Evolutionary conservation across 2,888 invertebrate genomes (phyloP).

Genomic region (Arrhopalites spinosus): DNA sequence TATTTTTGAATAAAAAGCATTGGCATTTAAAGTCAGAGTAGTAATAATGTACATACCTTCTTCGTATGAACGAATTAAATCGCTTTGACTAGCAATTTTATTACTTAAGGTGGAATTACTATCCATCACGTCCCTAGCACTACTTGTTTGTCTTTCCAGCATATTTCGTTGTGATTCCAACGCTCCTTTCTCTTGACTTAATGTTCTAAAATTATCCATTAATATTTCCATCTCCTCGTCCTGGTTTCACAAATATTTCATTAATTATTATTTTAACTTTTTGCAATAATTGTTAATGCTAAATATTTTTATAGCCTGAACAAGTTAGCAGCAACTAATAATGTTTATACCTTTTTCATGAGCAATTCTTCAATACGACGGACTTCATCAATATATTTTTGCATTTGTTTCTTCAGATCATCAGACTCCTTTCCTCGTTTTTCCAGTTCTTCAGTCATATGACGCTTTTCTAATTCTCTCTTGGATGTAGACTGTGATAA

Average conservation of each 20-base stretch:
- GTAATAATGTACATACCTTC: conserved; percentile 41
- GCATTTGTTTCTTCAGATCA: conserved; percentile 49
- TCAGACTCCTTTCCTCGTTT: conserved; percentile 46
- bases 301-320: background rate
- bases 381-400: conserved; percentile 55
- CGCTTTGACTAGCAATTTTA: conserved; percentile 46
- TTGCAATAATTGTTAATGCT: background rate
- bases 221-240: conserved; percentile 53
- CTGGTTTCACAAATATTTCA: conserved; percentile 23
- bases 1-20: no score
- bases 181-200: conserved; percentile 45
- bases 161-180: conserved; percentile 47
- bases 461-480: conserved; percentile 43
- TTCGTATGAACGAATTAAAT: conserved; percentile 48
- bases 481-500: conserved; percentile 40
- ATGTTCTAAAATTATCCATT: conserved; percentile 48
- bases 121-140: conserved; percentile 47
- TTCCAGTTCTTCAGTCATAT: conserved; percentile 47
- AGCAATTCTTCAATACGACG: conserved; percentile 53
- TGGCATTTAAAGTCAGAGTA: background rate
- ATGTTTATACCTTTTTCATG: conserved; percentile 45
- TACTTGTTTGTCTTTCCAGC: conserved; percentile 47
- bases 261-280: no score
- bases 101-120: conserved; percentile 42
- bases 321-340: background rate